Conservation (phyloP, 2,888 invertebrate genomes). For the Lepidocyrtoides sp. region DNA sequence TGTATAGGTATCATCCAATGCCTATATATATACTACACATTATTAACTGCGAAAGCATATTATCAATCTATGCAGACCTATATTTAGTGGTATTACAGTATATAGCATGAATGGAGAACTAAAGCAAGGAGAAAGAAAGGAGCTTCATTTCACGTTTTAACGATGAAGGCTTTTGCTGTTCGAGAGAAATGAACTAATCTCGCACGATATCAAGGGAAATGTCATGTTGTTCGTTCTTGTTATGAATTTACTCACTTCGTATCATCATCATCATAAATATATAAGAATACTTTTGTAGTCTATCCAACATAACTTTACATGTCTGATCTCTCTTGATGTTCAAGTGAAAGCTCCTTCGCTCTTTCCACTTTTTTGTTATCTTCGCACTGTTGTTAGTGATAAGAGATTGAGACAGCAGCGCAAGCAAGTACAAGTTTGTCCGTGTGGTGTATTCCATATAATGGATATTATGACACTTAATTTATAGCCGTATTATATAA, state of each 20-base stretch:
- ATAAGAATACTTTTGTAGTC: constrained; percentile 16
- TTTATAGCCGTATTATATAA: not conserved
- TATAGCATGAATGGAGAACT: not conserved
- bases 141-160: constrained; percentile 36
- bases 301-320: not conserved
- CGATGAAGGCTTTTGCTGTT: constrained; percentile 43
- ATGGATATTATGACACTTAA: constrained; percentile 27
- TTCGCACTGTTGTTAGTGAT: too few relatives aligned
- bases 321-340: constrained; percentile 34
- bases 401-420: too few relatives aligned
- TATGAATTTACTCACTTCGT: constrained; percentile 1
- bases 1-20: not conserved
- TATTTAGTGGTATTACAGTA: too few relatives aligned
- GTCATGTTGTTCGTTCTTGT: constrained; percentile 51
- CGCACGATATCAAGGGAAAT: constrained; percentile 61
- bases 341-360: constrained; percentile 28
- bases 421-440: not conserved
- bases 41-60: not conserved
- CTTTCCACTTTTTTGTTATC: constrained; percentile 19
- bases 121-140: not conserved
- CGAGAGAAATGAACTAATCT: constrained; percentile 46
- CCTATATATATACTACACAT: too few relatives aligned
- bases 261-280: constrained; percentile 1
- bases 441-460: not conserved
- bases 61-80: not conserved